Percentiles rank a stretch among this genome's conserved stretches.
Conservation (phyloP, 2,797 vertebrate genomes). For the Pampus argenteus region DNA sequence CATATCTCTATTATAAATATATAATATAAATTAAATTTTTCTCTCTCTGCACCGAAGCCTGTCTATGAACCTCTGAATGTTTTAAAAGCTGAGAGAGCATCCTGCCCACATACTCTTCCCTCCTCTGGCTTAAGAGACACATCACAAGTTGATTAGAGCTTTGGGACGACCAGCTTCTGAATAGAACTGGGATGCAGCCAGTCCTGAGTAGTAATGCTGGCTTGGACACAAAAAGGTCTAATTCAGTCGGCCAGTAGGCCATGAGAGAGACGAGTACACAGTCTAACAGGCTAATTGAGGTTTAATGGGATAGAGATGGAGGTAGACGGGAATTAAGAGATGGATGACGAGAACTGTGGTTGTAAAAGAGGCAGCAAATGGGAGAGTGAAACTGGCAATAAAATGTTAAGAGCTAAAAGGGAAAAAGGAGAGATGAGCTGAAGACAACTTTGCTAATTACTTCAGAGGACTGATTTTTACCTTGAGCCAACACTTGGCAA, state of each 20-base stretch:
- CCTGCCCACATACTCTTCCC: slow-evolving; percentile 4
- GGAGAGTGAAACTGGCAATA: slow-evolving; percentile 49
- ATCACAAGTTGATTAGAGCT: slow-evolving; percentile 56
- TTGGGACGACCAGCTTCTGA: slow-evolving; percentile 29
- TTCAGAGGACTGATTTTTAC: slow-evolving; percentile 38
- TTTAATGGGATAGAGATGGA: slow-evolving; percentile 65
- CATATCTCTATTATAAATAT: background rate
- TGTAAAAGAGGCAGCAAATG: slow-evolving; percentile 45
- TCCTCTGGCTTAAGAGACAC: slow-evolving; percentile 48
- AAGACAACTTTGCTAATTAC: slow-evolving; percentile 52
- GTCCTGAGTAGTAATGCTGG: slow-evolving; percentile 52
- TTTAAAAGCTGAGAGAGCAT: slow-evolving; percentile 18
- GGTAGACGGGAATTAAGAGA: slow-evolving; percentile 36
- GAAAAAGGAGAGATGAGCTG: slow-evolving; percentile 34
- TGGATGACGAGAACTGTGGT: slow-evolving; percentile 27
- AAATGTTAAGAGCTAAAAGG: slow-evolving; percentile 51
- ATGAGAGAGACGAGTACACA: slow-evolving; percentile 49
- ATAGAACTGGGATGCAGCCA: slow-evolving; percentile 61
- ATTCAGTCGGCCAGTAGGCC: slow-evolving; percentile 61
- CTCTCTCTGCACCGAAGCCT: background rate
- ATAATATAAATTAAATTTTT: slow-evolving; percentile 14
- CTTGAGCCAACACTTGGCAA: slow-evolving; percentile 45
- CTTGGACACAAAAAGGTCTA: slow-evolving; percentile 56
- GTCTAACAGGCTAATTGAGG: slow-evolving; percentile 68
- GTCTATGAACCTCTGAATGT: slow-evolving; percentile 24